These are phyloP conservation scores for Rhizoglyphus robini DNA, from an alignment of 1,140 invertebrate genomes.

Conservation along the genomic window DNA sequence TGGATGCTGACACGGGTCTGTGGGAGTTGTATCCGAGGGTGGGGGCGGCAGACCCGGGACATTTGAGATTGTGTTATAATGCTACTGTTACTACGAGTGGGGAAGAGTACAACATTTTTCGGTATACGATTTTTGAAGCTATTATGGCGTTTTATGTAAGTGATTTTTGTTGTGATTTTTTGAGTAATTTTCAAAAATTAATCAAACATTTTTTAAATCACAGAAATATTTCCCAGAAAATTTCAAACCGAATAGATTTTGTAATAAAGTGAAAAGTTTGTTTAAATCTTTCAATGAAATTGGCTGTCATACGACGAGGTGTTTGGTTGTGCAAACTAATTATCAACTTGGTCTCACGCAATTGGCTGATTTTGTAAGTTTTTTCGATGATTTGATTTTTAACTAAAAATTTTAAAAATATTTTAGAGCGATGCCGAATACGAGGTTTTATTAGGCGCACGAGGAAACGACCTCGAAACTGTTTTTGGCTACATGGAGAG, in stretches of 20 bases:
- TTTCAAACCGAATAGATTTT: not conserved
- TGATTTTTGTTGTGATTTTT: not conserved
- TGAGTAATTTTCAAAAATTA: not conserved
- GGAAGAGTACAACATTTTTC: not conserved
- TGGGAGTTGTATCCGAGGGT: not conserved
- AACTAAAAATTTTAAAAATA: too few species aligned
- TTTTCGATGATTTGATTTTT: too few species aligned
- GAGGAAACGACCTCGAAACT: too few species aligned
- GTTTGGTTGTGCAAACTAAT: not conserved
- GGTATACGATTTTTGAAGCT: not conserved
- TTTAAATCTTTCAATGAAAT: not conserved
- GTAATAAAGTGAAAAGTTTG: not conserved
- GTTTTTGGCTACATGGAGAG: too few species aligned
- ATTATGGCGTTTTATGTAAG: not conserved
- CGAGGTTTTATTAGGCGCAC: not conserved
- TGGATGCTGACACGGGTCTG: not conserved
- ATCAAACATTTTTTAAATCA: too few species aligned
- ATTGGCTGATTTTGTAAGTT: constrained; percentile 5
- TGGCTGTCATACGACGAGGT: not conserved
- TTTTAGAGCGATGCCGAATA: not conserved
- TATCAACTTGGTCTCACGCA: constrained; percentile 10
- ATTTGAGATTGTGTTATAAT: constrained; percentile 4
- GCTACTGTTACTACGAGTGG: not conserved
- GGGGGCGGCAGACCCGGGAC: not conserved
- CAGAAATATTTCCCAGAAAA: constrained; percentile 16